These are phyloP conservation scores for Oncopodura yosiiana DNA, from an alignment of 1,140 invertebrate species.

Conservation along the genomic window DNA sequence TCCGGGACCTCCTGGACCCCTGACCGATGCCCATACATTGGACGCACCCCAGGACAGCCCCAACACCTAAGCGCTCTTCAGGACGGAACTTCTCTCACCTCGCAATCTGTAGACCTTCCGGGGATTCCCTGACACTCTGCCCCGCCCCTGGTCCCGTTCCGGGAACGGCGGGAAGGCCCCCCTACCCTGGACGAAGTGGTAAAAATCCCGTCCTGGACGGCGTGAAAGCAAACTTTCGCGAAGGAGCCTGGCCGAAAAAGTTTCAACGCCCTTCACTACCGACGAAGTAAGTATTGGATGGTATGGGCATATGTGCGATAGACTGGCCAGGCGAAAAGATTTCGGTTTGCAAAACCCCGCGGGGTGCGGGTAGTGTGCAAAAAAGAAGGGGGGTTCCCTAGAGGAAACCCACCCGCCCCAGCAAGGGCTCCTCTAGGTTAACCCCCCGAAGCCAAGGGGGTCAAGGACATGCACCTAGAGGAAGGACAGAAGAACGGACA, in stretches of 20 bases:
- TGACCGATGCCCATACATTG: neutral
- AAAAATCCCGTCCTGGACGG: neutral
- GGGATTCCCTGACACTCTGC: neutral
- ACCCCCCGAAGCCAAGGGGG: neutral
- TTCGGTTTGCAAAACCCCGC: neutral
- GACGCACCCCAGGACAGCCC: neutral
- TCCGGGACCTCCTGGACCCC: neutral
- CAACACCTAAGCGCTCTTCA: neutral
- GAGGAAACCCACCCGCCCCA: neutral
- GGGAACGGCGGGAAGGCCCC: neutral
- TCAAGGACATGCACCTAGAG: neutral
- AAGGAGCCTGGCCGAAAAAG: neutral
- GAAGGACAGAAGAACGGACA: neutral
- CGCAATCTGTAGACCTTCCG: neutral
- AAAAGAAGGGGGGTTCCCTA: neutral
- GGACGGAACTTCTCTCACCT: neutral
- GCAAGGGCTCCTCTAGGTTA: neutral
- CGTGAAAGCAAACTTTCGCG: neutral
- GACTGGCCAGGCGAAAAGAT: neutral
- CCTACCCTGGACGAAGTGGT: neutral
- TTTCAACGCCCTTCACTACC: neutral
- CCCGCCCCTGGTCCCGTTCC: neutral
- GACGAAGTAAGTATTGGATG: neutral
- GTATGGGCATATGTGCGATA: neutral
- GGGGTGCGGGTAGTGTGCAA: neutral